phyloP scores from a whole-genome alignment of 2,113 vertebrate genomes.

The Arothron firmamentum region DNA sequence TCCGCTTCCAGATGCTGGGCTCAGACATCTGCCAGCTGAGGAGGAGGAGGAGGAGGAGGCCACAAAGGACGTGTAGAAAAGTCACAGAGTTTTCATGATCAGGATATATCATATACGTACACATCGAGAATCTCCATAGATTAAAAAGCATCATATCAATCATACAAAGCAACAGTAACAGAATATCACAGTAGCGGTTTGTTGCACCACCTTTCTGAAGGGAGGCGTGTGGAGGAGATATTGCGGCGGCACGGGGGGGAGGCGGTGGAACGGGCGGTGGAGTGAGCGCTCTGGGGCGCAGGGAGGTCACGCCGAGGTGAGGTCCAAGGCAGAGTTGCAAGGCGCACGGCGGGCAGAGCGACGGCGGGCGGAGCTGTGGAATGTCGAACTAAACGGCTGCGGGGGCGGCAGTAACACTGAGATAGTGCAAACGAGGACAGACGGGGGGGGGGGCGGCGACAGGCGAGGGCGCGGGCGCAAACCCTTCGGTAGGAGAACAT shows the following conservation, averaged over 20 bases:
- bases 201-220: conserved; percentile 59
- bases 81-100: conserved; percentile 73
- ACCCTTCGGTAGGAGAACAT: conserved; percentile 96
- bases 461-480: conserved; percentile 89
- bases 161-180: conserved; percentile 65
- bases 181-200: conserved; percentile 78
- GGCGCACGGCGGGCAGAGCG: conserved; percentile 8
- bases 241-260: too few relatives aligned
- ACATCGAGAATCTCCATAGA: conserved; percentile 74
- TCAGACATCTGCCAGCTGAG: conserved; percentile 31
- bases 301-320: too few relatives aligned
- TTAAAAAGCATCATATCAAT: conserved; percentile 73
- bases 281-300: too few relatives aligned
- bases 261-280: too few relatives aligned
- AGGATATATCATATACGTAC: conserved; percentile 71
- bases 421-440: conserved; percentile 94
- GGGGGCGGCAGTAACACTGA: conserved; percentile 98
- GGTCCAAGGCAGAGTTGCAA: conserved; percentile 1
- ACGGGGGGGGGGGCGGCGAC: conserved; percentile 71
- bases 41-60: conserved; percentile 40
- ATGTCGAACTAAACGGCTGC: conserved; percentile 63
- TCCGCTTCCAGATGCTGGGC: conserved; percentile 15
- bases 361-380: conserved; percentile 34
- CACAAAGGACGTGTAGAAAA: conserved; percentile 71
- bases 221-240: too few relatives aligned